These are phyloP conservation scores for Masnerella sp. DNA, from an alignment of 2,888 invertebrate species.

Conservation along the genomic window DNA sequence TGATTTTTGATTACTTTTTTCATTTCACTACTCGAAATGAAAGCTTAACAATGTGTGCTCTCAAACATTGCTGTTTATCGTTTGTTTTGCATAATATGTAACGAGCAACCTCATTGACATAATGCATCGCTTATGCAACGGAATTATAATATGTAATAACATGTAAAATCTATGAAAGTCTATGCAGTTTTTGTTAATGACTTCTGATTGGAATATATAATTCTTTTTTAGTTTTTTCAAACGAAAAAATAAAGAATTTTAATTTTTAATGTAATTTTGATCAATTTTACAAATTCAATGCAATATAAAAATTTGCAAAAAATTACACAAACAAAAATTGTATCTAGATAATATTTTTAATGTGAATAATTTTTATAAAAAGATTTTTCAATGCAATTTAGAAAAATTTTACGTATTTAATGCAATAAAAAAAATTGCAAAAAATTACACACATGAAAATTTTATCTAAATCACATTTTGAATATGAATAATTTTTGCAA, in stretches of 20 bases:
- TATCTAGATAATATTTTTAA: too few species aligned
- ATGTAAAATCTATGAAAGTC: conserved; percentile 11
- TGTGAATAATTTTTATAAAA: too few species aligned
- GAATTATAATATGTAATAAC: conserved; percentile 36
- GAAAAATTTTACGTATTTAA: too few species aligned
- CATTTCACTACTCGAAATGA: background rate
- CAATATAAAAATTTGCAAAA: too few species aligned
- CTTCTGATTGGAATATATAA: background rate
- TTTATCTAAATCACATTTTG: too few species aligned
- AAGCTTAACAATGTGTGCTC: conserved; percentile 22
- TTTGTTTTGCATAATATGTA: conserved; percentile 46
- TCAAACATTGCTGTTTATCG: conserved; percentile 6
- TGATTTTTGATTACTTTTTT: conserved; percentile 1
- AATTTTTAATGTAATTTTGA: too few species aligned
- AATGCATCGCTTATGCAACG: conserved; percentile 41
- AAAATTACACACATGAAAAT: too few species aligned
- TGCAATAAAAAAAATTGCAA: too few species aligned
- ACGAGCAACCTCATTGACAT: conserved; percentile 39
- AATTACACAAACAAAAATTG: too few species aligned
- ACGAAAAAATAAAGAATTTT: background rate
- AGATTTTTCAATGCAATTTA: too few species aligned
- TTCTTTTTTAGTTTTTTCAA: background rate
- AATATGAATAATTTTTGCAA: too few species aligned
- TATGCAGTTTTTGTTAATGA: background rate
- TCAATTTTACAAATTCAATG: too few species aligned